Percentiles rank a stretch among this genome's conserved stretches.
These are phyloP conservation scores for Drosophila rhopaloa DNA, from an alignment of 1,140 invertebrate genomes.

Conservation along the genomic window DNA sequence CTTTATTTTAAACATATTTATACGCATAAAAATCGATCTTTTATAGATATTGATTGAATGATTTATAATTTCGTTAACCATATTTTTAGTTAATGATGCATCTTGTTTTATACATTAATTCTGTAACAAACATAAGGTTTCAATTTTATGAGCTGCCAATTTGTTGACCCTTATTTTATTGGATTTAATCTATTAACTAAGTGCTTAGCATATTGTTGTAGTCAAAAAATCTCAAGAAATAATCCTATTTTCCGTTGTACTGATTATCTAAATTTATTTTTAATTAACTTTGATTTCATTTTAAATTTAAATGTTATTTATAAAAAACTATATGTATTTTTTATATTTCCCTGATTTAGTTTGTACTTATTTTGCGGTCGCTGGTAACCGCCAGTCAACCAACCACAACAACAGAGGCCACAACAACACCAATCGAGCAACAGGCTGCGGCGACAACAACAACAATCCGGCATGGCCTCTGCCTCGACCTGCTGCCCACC, in stretches of 20 bases:
- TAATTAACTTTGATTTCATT: background rate
- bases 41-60: too few species aligned
- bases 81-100: too few species aligned
- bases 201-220: too few species aligned
- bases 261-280: background rate
- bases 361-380: constrained; percentile 6
- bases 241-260: background rate
- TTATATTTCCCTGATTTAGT: constrained; percentile 4
- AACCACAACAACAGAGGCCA: constrained; percentile 64
- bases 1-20: too few species aligned
- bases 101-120: too few species aligned
- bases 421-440: constrained; percentile 54
- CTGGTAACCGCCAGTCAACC: constrained; percentile 63
- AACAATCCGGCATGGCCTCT: constrained; percentile 43
- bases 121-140: too few species aligned
- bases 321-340: constrained; percentile 1
- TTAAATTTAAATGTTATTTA: background rate
- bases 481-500: constrained; percentile 33
- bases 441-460: constrained; percentile 45
- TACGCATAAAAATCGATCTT: too few species aligned
- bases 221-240: background rate
- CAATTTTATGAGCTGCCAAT: too few species aligned
- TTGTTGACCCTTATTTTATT: too few species aligned
- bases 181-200: too few species aligned
- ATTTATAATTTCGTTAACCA: too few species aligned